Evolutionary conservation across 2,113 vertebrate species (phyloP).

Genomic region (Austrofundulus limnaeus): DNA sequence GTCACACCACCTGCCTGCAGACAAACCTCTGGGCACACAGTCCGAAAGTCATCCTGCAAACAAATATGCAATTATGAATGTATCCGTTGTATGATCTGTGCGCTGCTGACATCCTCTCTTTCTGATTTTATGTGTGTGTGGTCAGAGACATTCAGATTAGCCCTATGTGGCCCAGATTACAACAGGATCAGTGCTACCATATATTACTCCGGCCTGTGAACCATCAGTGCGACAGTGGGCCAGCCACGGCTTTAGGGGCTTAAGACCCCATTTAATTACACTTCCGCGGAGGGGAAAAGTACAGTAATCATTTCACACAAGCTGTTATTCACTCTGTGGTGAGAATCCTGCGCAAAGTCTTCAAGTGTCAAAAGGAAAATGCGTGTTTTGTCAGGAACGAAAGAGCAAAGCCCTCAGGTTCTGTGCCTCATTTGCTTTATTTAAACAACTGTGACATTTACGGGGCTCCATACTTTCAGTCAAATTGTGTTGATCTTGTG

Average conservation of each 20-base stretch:
- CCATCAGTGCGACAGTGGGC: constrained; percentile 48
- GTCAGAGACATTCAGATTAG: constrained; percentile 65
- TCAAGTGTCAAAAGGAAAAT: constrained; percentile 13
- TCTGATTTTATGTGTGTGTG: constrained; percentile 2
- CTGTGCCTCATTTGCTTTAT: constrained; percentile 27
- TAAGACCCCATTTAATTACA: constrained; percentile 74
- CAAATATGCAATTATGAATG: neutral
- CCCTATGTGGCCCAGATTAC: constrained; percentile 72
- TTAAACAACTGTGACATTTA: constrained; percentile 45
- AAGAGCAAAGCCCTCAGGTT: neutral
- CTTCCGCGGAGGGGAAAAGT: constrained; percentile 65
- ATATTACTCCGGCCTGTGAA: constrained; percentile 53
- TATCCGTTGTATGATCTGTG: constrained; percentile 1
- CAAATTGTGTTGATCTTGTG: constrained; percentile 26
- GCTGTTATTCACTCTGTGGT: constrained; percentile 30
- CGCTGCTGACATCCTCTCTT: constrained; percentile 8
- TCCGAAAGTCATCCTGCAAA: constrained; percentile 13
- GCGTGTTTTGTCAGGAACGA: constrained; percentile 7
- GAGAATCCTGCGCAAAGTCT: neutral
- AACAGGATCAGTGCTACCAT: constrained; percentile 64
- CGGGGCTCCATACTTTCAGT: neutral
- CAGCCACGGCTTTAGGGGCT: constrained; percentile 57
- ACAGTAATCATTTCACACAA: constrained; percentile 38
- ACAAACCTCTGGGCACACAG: constrained; percentile 8
- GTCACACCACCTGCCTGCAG: constrained; percentile 63